Evolutionary conservation across 2,888 invertebrate species (phyloP).

Genomic region (Pollenia angustigena): DNA sequence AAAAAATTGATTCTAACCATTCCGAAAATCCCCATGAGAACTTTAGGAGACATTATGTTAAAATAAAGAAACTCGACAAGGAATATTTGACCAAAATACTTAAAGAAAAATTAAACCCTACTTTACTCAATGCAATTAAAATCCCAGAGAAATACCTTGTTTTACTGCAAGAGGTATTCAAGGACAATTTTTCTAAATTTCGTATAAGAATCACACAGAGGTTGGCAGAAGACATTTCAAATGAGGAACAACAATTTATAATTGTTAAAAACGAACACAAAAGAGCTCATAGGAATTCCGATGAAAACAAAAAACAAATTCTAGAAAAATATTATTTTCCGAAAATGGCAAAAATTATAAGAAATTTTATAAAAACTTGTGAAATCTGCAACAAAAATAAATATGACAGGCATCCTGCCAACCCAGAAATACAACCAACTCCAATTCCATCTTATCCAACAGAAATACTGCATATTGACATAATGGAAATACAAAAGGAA

Average conservation of each 20-base stretch:
- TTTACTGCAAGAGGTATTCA: too few relatives aligned
- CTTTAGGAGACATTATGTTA: not conserved
- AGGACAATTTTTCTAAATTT: conserved; percentile 6
- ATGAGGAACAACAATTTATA: conserved; percentile 35
- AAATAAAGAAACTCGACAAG: not conserved
- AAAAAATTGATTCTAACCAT: conserved; percentile 8
- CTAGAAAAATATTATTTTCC: not conserved
- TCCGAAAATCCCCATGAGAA: not conserved
- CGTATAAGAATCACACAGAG: not conserved
- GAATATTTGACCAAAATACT: not conserved
- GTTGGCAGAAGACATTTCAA: conserved; percentile 46
- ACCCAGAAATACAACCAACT: conserved; percentile 37
- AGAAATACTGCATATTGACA: conserved; percentile 42
- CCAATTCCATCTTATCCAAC: conserved; percentile 39
- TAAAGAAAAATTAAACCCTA: not conserved
- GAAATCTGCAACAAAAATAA: not conserved
- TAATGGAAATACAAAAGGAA: not conserved
- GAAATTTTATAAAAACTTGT: not conserved
- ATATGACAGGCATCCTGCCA: conserved; percentile 11
- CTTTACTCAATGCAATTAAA: conserved; percentile 35
- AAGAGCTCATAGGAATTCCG: not conserved
- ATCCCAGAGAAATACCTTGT: too few relatives aligned
- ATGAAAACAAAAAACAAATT: conserved; percentile 7
- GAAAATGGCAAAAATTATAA: not conserved
- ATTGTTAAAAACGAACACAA: not conserved